Evolutionary conservation across 2,113 vertebrate species (phyloP), one percentile per base, ranked within the genome.

Genomic region (Cephalopholis sonnerati): DNA sequence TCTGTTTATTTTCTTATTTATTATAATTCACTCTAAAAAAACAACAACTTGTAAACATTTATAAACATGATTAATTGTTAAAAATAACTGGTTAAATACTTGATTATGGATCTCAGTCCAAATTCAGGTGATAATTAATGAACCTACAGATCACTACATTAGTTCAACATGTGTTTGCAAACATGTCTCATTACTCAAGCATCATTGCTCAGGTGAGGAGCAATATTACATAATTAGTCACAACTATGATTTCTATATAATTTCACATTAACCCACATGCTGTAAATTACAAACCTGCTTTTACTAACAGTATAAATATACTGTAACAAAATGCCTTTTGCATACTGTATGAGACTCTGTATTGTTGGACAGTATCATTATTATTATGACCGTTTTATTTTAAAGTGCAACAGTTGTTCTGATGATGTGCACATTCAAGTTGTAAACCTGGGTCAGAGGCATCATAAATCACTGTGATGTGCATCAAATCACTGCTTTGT

Each of bases 181-280:
- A 77, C 44, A 54, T 66, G n/a, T 67, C 32, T 18, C 18, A 24
- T 62, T 55, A 73, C n/a, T 73, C 41, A 22, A 46, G 18, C 17
- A 46, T 20, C 24, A 48, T 32, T 55, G 36, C 44, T 0, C 46
- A 62, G 4, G 7, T 68, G 57, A 68, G 39, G 22, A 27, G 59
- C 2, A 0, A 20, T 18, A 20, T 17, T 69, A 3, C 46, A n/a
- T 27, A 62, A 63, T 70, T 54, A 84, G 6, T n/a, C 39, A 61
- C 13, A 7, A 27, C 50, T 65, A 22, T 25, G 27, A 65, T 54
- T 63, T 36, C 12, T n/a, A 7, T 18, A 74, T 62, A 3, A 51
- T 63, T 65, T 53, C 62, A 65, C n/a, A 25, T 81, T 25, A 27
- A 16, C 57, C n/a, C n/a, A 58, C 2, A 7, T 50, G 12, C 51